Base-by-base conservation (phyloP, 2,113 vertebrate species). In the Aspiorhynchus laticeps region DNA sequence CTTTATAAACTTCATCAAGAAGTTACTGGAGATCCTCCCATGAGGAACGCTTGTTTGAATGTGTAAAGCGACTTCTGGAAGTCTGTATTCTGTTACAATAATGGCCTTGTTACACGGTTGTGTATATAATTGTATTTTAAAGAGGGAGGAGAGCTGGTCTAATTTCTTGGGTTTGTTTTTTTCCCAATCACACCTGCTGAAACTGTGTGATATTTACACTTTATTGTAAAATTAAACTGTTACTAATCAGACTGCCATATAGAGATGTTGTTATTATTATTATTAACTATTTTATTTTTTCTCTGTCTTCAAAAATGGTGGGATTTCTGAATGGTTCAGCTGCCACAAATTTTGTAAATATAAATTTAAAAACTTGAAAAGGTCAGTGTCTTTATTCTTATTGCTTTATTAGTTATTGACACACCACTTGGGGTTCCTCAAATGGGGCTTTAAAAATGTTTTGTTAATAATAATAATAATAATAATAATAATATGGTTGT, bases 321-420 rank as follows among this genome's bases (percentile, higher is more conserved):
- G 17, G 17, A 19, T 53, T 53, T 53, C 15, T 19, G 33, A 78
- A 85, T 83, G 31, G 84, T 82, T 89, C 85, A 43, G 78, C 73
- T 84, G 79, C 87, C 82, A 79, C 80, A 26, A 63, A 87, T 78
- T 89, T 91, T 92, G 90, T 90, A 92, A 91, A 90, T 91, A 90
- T 83, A 90, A 33, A 80, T 85, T 41, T n/a, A 80, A 86, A 87
- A 91, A 63, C 51, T 2, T 46, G 43, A 1, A 5, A 46, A 76
- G 67, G 51, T 53, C 51, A 21, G 51, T 53, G 51, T 51, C 14
- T 4, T 51, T 51, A 51, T 51, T 51, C 2, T 48, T 15, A 51
- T 14, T 51, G 48, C 46, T 15, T 15, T 4, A 15, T 51, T 15
- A 48, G 46, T 3, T 51, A 51, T 15, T 48, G 46, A 4, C 36